Base-by-base conservation (phyloP, 2,113 vertebrate genomes). In the Eupsittula cactorum region DNA sequence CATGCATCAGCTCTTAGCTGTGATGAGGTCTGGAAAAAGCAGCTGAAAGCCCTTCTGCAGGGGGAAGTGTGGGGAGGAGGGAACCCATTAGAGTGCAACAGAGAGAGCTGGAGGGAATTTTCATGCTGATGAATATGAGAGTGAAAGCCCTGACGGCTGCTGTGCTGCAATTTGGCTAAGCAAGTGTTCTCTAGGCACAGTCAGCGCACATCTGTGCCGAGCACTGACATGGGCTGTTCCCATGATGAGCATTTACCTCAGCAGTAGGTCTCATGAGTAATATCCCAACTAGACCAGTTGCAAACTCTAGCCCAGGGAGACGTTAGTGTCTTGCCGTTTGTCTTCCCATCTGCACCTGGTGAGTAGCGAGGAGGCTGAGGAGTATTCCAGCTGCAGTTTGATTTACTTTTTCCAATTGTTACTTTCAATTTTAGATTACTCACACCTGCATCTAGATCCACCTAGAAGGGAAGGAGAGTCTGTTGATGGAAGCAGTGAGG, bases 21-120 rank as follows among this genome's bases (percentile, higher is more conserved):
- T 86, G 82, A 62, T 79, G 70, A 80, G 44, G 28, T 80, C 70
- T 93, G 60, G 85, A 83, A 42, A 83, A 82, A 90, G 50, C 19
- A 77, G 76, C 88, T 73, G 68, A 88, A 91, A 88, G 76, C 70
- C 33, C 27, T 95, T 86, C 42, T 95, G 85, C 80, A 64, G 50
- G 9, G 31, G 13, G 13, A 44, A 55, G 33, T 68, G 14, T 78
- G 24, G 35, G 57, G 63, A 88, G 94, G 88, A 83, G 71, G 35
- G 57, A 78, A 42, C 29, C 67, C 55, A 78, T 91, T 83, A 83
- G 25, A 93, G 86, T 18, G 52, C 39, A 88, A 16, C 35, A 80
- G 35, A 60, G 60, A 52, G 76, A 82, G 35, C 64, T 74, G 71
- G 46, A 86, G 42, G 71, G 88, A 77, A 77, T 94, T 93, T 95